Percentiles rank a stretch among this genome's conserved stretches.
These are phyloP conservation scores for Telenomus remus DNA, from an alignment of 1,140 invertebrate genomes.

Conservation along the genomic window DNA sequence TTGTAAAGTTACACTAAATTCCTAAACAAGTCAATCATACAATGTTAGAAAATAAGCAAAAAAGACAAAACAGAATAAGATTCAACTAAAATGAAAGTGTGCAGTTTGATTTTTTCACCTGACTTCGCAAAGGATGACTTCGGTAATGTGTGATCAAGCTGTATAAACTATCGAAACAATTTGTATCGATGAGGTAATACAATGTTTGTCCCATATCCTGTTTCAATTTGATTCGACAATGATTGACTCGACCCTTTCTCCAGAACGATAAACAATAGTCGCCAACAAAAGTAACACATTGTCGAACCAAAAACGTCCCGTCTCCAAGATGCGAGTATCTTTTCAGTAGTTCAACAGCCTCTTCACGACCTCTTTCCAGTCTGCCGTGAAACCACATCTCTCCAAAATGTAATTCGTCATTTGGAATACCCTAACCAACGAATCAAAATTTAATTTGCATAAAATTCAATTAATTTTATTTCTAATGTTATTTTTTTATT, in stretches of 20 bases:
- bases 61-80: not conserved
- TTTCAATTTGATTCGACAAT: constrained; percentile 93
- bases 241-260: constrained; percentile 91
- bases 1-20: constrained; percentile 90
- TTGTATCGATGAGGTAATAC: constrained; percentile 93
- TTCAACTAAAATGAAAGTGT: not conserved
- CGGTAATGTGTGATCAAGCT: constrained; percentile 94
- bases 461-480: too few relatives aligned
- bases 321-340: constrained; percentile 91
- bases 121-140: constrained; percentile 88
- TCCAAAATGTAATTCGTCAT: constrained; percentile 92
- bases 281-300: constrained; percentile 96
- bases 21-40: constrained; percentile 75
- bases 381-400: constrained; percentile 98
- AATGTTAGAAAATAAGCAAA: constrained; percentile 6
- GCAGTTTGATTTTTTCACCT: constrained; percentile 72
- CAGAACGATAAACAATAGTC: constrained; percentile 97
- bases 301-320: constrained; percentile 95
- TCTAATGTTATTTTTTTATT: constrained; percentile 2
- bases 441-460: constrained; percentile 11
- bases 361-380: constrained; percentile 84
- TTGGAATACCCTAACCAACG: constrained; percentile 66
- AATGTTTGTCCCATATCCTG: constrained; percentile 92
- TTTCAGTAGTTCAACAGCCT: constrained; percentile 86
- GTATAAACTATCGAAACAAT: constrained; percentile 94